Conservation (phyloP, 2,888 invertebrate species). For the Reticulitermes lucifugus region DNA sequence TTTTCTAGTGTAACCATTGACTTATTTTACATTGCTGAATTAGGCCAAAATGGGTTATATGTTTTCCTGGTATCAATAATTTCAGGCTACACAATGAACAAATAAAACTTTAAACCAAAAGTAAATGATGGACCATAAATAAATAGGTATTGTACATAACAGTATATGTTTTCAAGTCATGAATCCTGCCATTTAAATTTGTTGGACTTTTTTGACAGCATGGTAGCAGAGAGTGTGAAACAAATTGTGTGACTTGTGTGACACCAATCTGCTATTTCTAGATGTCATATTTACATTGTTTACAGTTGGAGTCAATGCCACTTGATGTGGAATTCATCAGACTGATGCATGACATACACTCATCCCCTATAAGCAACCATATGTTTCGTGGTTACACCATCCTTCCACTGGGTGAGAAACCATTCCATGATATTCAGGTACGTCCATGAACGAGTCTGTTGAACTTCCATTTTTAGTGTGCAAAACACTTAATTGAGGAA, state of each 20-base stretch:
- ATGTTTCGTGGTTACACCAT: constrained; percentile 66
- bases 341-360: constrained; percentile 57
- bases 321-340: constrained; percentile 51
- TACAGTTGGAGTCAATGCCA: constrained; percentile 46
- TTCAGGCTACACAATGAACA: too few species aligned
- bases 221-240: background rate
- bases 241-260: background rate
- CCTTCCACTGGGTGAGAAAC: constrained; percentile 27
- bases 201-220: background rate
- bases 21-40: too few species aligned
- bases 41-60: too few species aligned
- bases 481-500: background rate
- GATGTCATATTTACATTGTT: background rate
- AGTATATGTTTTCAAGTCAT: too few species aligned
- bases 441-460: background rate
- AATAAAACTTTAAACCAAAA: too few species aligned
- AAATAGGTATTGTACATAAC: too few species aligned
- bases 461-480: background rate
- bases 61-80: too few species aligned
- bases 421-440: constrained; percentile 34
- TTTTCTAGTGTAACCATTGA: too few species aligned
- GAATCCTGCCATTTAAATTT: too few species aligned
- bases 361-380: constrained; percentile 59
- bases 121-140: too few species aligned
- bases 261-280: background rate